Evolutionary conservation across 2,888 invertebrate genomes (phyloP).

Genomic region (Limnephilus lunatus): DNA sequence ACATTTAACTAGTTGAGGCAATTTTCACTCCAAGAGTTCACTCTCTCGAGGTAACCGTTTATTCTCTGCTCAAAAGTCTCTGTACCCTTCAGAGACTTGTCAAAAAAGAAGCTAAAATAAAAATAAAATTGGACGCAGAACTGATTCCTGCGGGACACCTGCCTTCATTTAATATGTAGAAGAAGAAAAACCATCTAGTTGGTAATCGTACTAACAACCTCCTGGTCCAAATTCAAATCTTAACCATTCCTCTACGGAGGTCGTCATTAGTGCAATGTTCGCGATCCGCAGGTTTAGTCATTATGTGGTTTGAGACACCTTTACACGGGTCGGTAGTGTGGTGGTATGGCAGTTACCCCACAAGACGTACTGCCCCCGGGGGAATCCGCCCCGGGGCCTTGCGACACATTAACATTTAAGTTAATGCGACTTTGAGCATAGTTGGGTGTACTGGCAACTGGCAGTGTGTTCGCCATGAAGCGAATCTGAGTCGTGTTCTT

Average conservation of each 20-base stretch:
- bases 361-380: slow-evolving; percentile 57
- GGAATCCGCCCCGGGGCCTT: slow-evolving; percentile 45
- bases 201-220: background rate
- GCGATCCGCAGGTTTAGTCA: slow-evolving; percentile 17
- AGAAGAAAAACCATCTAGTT: no score
- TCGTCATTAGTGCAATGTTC: slow-evolving; percentile 2
- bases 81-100: no score
- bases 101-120: no score
- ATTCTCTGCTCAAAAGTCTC: no score
- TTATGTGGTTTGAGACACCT: slow-evolving; percentile 45
- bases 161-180: no score
- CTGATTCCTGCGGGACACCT: no score
- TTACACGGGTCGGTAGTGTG: slow-evolving; percentile 20
- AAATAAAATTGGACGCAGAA: no score
- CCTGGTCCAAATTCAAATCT: background rate
- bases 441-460: slow-evolving; percentile 34
- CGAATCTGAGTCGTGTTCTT: slow-evolving; percentile 33
- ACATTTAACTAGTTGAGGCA: no score
- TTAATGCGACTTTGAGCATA: slow-evolving; percentile 61
- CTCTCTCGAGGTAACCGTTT: no score
- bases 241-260: background rate
- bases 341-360: background rate
- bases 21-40: no score
- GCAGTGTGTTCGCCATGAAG: background rate
- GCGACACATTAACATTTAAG: slow-evolving; percentile 65